Conservation (phyloP, 2,113 vertebrate species). For the Eudyptes chrysolophus region DNA sequence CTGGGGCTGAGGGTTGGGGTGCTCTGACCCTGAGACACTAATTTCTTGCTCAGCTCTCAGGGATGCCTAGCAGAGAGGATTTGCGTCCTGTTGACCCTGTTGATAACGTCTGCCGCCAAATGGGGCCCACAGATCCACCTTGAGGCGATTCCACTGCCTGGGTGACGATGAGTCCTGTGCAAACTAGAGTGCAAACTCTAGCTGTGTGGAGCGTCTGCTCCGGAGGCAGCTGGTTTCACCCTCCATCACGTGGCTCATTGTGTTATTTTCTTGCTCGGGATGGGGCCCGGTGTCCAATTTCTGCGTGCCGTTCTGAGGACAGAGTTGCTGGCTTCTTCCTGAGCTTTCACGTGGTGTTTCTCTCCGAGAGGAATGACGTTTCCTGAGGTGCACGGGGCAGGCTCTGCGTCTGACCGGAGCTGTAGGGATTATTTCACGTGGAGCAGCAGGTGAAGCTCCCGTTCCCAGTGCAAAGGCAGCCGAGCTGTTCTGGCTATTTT, state of each 20-base stretch:
- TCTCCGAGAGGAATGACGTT: accelerated
- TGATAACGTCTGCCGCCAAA: accelerated
- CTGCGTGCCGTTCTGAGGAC: background rate
- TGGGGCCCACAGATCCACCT: background rate
- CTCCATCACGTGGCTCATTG: accelerated
- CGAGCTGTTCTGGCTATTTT: background rate
- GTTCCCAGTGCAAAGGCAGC: background rate
- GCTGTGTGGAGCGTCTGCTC: background rate
- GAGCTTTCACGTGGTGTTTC: background rate
- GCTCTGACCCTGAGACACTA: accelerated
- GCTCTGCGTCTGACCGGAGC: background rate
- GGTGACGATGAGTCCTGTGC: background rate
- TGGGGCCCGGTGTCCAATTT: background rate
- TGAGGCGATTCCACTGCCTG: background rate
- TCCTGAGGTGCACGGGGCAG: background rate
- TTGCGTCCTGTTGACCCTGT: background rate
- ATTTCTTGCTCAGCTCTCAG: background rate
- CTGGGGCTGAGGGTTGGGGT: background rate
- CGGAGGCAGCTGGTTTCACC: background rate
- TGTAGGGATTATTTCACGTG: background rate
- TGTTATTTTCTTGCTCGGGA: background rate
- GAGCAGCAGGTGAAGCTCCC: background rate
- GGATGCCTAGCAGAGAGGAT: background rate
- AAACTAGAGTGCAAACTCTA: background rate
- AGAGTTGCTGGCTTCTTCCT: background rate